Base-by-base conservation (phyloP, 2,888 invertebrate species). In the Eurytoma adleriae region DNA sequence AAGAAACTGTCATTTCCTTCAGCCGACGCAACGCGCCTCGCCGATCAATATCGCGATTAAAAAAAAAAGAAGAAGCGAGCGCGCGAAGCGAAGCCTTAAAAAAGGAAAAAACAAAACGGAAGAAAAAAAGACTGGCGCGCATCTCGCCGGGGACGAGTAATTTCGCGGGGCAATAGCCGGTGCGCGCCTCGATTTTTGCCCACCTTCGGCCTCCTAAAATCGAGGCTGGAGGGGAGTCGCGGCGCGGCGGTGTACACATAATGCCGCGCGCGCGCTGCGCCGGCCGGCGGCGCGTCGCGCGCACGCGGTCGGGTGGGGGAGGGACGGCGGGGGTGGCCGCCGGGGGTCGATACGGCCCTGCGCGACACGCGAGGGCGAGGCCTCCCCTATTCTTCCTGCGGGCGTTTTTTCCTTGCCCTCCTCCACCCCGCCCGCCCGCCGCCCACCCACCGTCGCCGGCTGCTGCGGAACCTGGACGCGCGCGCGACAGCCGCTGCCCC, bases 331-430 rank as follows among this genome's bases (percentile, higher is more conserved):
- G 18, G 24, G 64, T 27, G 77, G 79, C 78, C 30, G 30, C 30
- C 30, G 30, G 79, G 81, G 85, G 83, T 76, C 76, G 76, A 76
- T 76, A 71, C 66, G 76, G 69, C 20, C 62, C 48, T 24, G 59
- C 66, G 75, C 68, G 75, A 75, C 75, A 75, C 68, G 75, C 75
- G 70, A 70, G 24, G 20, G 61, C 57, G 78, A 70, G 77, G 54
- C 80, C 71, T 71, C 61, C 79, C 73, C 84, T 83, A 83, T 81
- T 80, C 57, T 81, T 78, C 84, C 79, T 70, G 74, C 79, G 79
- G 74, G 74, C 74, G 79, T 74, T 74, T 78, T 78, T 72, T n/a
- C 68, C 59, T 48, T 50, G 71, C 75, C 68, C 30, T 30, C 30
- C 30, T 50, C 56, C 50, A 75, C 20, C 52, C 66, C 48, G 66